phyloP scores from a whole-genome alignment of 2,888 invertebrate genomes.

The Tipula vernalis region DNA sequence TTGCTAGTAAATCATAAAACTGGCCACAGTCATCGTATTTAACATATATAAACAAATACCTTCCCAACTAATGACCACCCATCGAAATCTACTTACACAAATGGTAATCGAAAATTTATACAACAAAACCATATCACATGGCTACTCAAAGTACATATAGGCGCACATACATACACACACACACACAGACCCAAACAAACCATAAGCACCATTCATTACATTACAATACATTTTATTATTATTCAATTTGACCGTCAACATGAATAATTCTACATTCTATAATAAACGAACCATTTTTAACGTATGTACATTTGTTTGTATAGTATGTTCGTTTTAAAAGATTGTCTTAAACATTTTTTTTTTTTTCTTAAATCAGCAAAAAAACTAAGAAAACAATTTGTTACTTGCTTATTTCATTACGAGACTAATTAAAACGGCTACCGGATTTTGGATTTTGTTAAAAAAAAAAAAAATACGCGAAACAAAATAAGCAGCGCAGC shows the following conservation, averaged over 20 bases:
- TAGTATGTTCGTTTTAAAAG: background rate
- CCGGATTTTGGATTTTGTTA: slow-evolving; percentile 6
- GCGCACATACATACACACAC: background rate
- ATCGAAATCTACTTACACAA: background rate
- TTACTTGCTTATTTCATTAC: slow-evolving; percentile 10
- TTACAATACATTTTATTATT: background rate
- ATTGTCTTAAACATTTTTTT: background rate
- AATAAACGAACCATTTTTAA: background rate
- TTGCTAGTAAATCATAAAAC: no score
- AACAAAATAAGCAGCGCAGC: background rate
- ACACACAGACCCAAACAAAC: background rate
- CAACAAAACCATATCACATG: background rate
- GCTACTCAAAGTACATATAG: background rate
- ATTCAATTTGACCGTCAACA: background rate
- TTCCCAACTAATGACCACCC: background rate
- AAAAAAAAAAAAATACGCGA: background rate
- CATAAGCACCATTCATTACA: background rate
- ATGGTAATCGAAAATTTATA: background rate
- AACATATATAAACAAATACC: background rate
- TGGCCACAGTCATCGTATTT: background rate
- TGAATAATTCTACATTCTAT: background rate
- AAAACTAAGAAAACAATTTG: slow-evolving; percentile 7
- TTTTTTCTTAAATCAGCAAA: background rate
- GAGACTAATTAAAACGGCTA: slow-evolving; percentile 10
- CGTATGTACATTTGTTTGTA: background rate